Percentiles rank a stretch among this genome's conserved stretches.
phyloP scores from a whole-genome alignment of 2,113 vertebrate species.

The Hyperopisus bebe region DNA sequence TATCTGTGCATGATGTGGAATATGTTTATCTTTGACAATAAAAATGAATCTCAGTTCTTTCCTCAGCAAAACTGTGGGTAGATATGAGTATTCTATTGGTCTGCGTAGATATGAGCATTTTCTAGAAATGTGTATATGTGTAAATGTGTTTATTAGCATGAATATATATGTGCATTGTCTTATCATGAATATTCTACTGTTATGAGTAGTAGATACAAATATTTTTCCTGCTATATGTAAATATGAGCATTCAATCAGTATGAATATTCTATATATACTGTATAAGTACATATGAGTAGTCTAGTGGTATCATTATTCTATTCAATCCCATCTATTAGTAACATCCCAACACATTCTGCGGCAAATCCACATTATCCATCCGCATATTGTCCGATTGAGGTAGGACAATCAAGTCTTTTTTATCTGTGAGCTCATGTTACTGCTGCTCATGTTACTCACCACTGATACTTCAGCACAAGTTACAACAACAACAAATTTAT shows the following conservation, averaged over 20 bases:
- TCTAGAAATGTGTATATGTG: background rate
- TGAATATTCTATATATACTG: background rate
- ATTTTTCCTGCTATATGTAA: background rate
- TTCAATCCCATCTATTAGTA: background rate
- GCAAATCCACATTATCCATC: background rate
- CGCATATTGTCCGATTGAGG: background rate
- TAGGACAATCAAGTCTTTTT: background rate
- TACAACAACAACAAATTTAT: too few relatives aligned
- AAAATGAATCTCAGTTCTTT: background rate
- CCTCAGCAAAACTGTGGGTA: background rate
- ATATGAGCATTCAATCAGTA: background rate
- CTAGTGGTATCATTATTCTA: background rate
- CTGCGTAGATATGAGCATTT: background rate
- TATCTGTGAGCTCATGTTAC: background rate
- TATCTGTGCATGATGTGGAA: background rate
- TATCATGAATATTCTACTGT: background rate
- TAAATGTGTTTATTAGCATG: background rate
- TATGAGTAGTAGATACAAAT: background rate
- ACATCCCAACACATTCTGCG: background rate
- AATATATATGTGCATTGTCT: background rate
- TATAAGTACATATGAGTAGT: background rate
- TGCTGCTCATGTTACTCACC: background rate
- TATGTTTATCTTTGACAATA: background rate
- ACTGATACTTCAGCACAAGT: background rate
- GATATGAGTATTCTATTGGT: background rate